These are phyloP conservation scores for Dendrolimus pini DNA, from an alignment of 2,888 invertebrate species.

Conservation along the genomic window DNA sequence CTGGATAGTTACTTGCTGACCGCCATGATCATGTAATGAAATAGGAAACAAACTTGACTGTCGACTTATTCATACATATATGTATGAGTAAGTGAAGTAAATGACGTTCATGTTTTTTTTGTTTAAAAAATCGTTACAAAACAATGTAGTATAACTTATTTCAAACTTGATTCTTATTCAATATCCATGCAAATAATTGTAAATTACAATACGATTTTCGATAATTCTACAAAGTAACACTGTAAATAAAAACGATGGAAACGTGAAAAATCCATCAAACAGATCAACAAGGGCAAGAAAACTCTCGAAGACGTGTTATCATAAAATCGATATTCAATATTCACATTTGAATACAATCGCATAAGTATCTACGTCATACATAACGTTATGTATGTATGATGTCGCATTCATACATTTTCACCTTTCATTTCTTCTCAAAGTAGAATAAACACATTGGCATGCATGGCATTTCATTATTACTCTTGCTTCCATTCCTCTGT, in stretches of 20 bases:
- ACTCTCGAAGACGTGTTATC: constrained; percentile 21
- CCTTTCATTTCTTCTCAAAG: constrained; percentile 33
- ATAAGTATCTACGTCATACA: constrained; percentile 12
- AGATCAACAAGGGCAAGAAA: constrained; percentile 4
- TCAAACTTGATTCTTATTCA: too few relatives aligned
- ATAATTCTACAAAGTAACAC: too few relatives aligned
- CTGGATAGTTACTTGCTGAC: too few relatives aligned
- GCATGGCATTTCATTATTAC: constrained; percentile 35
- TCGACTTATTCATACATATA: too few relatives aligned
- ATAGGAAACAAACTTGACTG: too few relatives aligned
- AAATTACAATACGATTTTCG: too few relatives aligned
- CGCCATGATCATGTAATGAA: too few relatives aligned
- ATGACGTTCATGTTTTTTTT: too few relatives aligned
- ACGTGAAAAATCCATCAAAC: constrained; percentile 1
- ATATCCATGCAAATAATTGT: too few relatives aligned
- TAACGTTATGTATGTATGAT: constrained; percentile 5
- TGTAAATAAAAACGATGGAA: background rate
- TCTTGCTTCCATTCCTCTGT: constrained; percentile 17
- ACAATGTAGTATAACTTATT: too few relatives aligned
- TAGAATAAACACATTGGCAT: constrained; percentile 29
- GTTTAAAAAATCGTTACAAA: too few relatives aligned
- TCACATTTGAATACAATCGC: constrained; percentile 35
- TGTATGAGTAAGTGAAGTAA: too few relatives aligned
- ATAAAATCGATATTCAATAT: constrained; percentile 43
- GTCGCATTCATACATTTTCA: constrained; percentile 19